These are phyloP conservation scores for Colletes gigas DNA, from an alignment of 1,140 invertebrate species.

Conservation along the genomic window DNA sequence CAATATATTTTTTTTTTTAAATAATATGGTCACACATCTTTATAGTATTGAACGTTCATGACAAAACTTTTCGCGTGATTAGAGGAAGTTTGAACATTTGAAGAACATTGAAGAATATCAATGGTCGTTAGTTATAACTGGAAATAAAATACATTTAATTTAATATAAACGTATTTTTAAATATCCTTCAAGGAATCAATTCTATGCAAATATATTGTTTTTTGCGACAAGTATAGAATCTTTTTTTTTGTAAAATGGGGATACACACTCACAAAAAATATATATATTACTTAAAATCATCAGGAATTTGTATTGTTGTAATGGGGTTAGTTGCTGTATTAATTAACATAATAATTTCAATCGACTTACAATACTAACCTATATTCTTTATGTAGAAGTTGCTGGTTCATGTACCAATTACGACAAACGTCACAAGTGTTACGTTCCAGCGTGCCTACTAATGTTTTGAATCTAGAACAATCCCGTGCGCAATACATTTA, in stretches of 20 bases:
- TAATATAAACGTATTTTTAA: background rate
- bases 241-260: slow-evolving; percentile 44
- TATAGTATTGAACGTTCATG: background rate
- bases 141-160: background rate
- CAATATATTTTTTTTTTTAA: background rate
- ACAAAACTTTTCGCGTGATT: background rate
- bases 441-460: slow-evolving; percentile 68
- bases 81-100: background rate
- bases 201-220: background rate
- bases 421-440: slow-evolving; percentile 70
- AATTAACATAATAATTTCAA: slow-evolving; percentile 18
- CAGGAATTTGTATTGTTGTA: slow-evolving; percentile 68
- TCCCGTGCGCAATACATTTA: slow-evolving; percentile 78
- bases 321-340: slow-evolving; percentile 68
- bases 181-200: background rate
- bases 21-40: background rate
- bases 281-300: slow-evolving; percentile 71
- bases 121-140: background rate
- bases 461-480: slow-evolving; percentile 74
- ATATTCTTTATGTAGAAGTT: slow-evolving; percentile 64
- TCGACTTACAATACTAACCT: slow-evolving; percentile 17
- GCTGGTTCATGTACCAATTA: slow-evolving; percentile 76
- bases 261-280: slow-evolving; percentile 55
- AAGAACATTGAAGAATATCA: background rate
- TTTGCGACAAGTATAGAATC: background rate